Evolutionary conservation across 2,888 invertebrate genomes (phyloP), one percentile per base, ranked within the genome.

Genomic region (Xylota sylvarum): DNA sequence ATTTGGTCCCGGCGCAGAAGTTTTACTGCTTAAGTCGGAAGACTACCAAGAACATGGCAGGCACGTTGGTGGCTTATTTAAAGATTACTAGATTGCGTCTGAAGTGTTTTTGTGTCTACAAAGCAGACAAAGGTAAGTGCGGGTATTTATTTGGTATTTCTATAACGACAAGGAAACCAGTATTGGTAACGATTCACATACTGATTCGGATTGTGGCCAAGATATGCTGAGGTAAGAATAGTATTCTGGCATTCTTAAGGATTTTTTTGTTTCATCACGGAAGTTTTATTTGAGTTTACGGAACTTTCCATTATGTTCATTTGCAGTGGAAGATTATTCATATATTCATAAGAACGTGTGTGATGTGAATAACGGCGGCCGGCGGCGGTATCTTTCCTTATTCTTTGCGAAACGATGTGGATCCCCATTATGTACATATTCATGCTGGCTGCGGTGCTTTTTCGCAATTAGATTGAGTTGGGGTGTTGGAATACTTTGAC

Each of bases 231-330:
- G 35, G 35, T 60, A 64, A 17, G 72, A 78, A 62, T 70, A 52
- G 32, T 46, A 52, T 70, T 62, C 32, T 55, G 60, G 50, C 32
- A 77, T 77, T 52, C 52, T 35, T 80, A 80, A 35, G 30, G 62
- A 69, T 67, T 56, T 56, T 32, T 48, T 23, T 4, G 23, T 27
- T 55, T 73, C 40, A 79, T 78, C 52, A 62, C 83, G 83, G 83
- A 84, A 84, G 79, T 77, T 58, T 70, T 70, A 58, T 62, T 52
- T 12, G 52, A n/a, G 9, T 73, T 46, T 73, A 74, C 70, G 37
- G 65, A 67, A 67, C 65, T 67, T 23, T 52, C 43, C 43, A 30
- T 55, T 30, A 12, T 19, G 14, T 52, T 32, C 27, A 46, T 40
- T 55, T 48, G 56, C 43, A 43, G 32, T 37, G 37, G 6, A 30